Base-by-base conservation (phyloP, 2,888 invertebrate species). In the Drosophila borealis region DNA sequence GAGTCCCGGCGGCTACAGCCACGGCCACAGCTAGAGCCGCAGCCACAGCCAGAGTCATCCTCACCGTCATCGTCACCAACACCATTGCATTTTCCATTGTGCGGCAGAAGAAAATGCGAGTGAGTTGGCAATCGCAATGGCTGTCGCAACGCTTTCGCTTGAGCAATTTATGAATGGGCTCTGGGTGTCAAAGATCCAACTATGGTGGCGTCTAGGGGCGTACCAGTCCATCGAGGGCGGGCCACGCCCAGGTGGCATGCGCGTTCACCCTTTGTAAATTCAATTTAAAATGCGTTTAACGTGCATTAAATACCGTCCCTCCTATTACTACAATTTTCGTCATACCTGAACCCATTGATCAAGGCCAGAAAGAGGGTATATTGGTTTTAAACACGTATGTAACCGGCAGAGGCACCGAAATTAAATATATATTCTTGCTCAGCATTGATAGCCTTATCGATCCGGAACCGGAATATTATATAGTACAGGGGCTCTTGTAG, bases 281-380 rank as follows among this genome's bases (percentile, higher is more conserved):
- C 78, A 88, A 84, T 86, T 88, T 74, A 41, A 75, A 86, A 74
- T 88, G 76, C 80, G 70, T 80, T 84, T 74, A 80, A 70, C 62
- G 78, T 53, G 66, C 65, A 70, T 77, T 65, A 88, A 82, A 74
- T 79, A 57, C 50, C 19, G n/a, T 21, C 44, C 9, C 39, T 41
- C 17, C 19, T 46, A 57, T 63, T 63, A 66, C 63, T 69, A 46
- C 29, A 46, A 44, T 37, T 50, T 45, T 39, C 42, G 41, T 17
- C 42, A 29, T 8, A 8, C 29, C 29, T 29, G 8, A 29, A 29
- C 8, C 0, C 29, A 8, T 29, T 29, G 2, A 29, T 8, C 8
- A 29, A 6, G 5, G 25, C 25, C 25, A 6, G 25, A 25, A 25
- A 29, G 29, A 29, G 29, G 29, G 29, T 29, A 29, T 29, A 29